phyloP scores from a whole-genome alignment of 2,888 invertebrate genomes.

The Perizoma affinitatum region DNA sequence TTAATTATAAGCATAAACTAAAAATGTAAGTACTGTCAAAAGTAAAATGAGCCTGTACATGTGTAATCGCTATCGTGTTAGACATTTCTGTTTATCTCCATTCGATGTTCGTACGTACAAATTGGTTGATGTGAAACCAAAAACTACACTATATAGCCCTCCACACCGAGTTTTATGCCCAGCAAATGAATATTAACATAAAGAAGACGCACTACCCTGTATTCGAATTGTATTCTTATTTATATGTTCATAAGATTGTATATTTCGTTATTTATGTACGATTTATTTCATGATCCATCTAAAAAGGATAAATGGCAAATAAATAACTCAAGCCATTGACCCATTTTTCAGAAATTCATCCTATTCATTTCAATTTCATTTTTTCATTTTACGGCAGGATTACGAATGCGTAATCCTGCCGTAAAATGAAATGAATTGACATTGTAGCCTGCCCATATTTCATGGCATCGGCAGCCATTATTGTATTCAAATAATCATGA shows the following conservation, averaged over 20 bases:
- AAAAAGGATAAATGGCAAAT: neutral
- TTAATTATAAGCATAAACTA: no score
- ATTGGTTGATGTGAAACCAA: conserved; percentile 8
- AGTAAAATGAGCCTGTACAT: neutral
- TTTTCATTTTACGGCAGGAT: no score
- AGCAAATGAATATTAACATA: conserved; percentile 1
- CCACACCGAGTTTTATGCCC: conserved; percentile 1
- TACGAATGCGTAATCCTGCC: no score
- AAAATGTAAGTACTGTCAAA: neutral
- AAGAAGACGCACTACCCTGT: neutral
- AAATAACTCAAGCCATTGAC: neutral
- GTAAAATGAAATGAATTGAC: neutral
- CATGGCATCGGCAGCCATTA: no score
- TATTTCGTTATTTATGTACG: neutral
- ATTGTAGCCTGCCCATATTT: neutral
- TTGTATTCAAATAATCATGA: conserved; percentile 11
- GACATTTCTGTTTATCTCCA: conserved; percentile 10
- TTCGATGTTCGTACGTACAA: conserved; percentile 29
- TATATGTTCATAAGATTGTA: neutral
- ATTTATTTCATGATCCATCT: neutral
- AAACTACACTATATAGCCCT: neutral
- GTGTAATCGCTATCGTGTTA: conserved; percentile 20
- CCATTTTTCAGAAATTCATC: no score
- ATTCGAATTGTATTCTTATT: neutral
- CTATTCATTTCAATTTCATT: no score